Percentiles rank a stretch among this genome's conserved stretches.
These are phyloP conservation scores for Chrysocyon brachyurus DNA, from an alignment of 2,797 vertebrate genomes.

Conservation along the genomic window DNA sequence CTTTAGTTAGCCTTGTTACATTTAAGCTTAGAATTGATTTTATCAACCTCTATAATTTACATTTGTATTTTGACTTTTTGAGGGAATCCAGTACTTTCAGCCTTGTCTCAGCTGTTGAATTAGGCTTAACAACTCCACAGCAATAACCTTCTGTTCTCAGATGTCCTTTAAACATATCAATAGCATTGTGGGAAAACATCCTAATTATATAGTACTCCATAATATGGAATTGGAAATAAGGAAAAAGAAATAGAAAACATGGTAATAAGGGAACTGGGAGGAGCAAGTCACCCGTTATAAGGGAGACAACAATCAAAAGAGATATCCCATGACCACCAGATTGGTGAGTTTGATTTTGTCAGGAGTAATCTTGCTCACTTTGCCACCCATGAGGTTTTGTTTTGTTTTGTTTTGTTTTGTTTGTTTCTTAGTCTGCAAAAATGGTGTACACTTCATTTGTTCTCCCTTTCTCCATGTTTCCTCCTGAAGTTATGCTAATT, in stretches of 20 bases:
- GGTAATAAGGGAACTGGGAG: background rate
- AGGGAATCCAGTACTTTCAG: background rate
- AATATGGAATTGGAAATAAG: background rate
- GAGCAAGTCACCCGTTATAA: background rate
- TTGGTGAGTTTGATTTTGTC: background rate
- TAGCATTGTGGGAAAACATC: background rate
- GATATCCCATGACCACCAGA: fast-evolving
- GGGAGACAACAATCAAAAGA: background rate
- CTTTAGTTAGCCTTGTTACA: slow-evolving; percentile 1
- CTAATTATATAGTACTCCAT: slow-evolving; percentile 30
- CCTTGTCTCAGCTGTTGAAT: slow-evolving; percentile 5
- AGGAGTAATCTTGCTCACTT: background rate
- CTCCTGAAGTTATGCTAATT: background rate
- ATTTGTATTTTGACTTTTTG: slow-evolving; percentile 13
- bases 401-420: background rate
- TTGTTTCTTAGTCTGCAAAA: background rate
- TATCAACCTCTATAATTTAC: slow-evolving; percentile 14
- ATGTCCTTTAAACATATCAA: slow-evolving; percentile 52
- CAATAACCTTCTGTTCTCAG: slow-evolving; percentile 51
- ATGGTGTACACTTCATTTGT: background rate
- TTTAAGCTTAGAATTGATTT: slow-evolving; percentile 49
- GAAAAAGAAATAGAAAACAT: background rate
- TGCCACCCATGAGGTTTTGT: background rate
- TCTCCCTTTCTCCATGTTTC: background rate
- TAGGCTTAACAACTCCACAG: background rate